Percentiles rank a stretch among this genome's conserved stretches.
phyloP scores from a whole-genome alignment of 2,113 vertebrate species.

The Urocynchramus pylzowi region DNA sequence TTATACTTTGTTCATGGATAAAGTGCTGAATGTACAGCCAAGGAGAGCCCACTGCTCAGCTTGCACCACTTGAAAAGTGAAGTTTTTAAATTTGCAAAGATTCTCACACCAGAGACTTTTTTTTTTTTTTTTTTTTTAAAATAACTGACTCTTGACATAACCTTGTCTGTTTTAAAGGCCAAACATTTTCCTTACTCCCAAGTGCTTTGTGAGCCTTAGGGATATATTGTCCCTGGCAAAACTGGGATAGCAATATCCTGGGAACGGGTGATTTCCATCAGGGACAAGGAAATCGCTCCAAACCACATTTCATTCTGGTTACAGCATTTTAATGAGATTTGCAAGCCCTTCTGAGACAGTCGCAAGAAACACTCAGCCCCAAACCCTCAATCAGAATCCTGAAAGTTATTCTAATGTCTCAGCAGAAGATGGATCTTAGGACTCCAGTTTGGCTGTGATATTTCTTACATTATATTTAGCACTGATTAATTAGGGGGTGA shows the following conservation, averaged over 20 bases:
- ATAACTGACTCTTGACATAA: conserved; percentile 52
- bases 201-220: conserved; percentile 34
- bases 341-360: background rate
- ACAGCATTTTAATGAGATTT: conserved; percentile 45
- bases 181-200: conserved; percentile 46
- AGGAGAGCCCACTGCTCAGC: conserved; percentile 6
- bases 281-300: conserved; percentile 44
- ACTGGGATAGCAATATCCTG: conserved; percentile 38
- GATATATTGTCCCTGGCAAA: conserved; percentile 57
- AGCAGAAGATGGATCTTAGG: background rate
- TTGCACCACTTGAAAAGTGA: conserved; percentile 9
- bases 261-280: conserved; percentile 49
- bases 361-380: background rate
- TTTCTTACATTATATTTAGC: conserved; percentile 3
- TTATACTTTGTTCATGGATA: conserved; percentile 20
- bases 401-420: background rate
- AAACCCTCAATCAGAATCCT: background rate
- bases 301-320: conserved; percentile 59
- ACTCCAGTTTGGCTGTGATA: background rate
- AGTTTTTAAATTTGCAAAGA: conserved; percentile 24
- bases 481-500: conserved; percentile 29
- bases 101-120: background rate
- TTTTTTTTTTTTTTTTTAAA: conserved; percentile 12
- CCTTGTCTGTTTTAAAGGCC: conserved; percentile 44
- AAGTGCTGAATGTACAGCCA: conserved; percentile 43